A percentile compares a stretch with the other conserved stretches of the same genome.
phyloP scores from a whole-genome alignment of 2,888 invertebrate genomes.

The Sphinx pinastri region DNA sequence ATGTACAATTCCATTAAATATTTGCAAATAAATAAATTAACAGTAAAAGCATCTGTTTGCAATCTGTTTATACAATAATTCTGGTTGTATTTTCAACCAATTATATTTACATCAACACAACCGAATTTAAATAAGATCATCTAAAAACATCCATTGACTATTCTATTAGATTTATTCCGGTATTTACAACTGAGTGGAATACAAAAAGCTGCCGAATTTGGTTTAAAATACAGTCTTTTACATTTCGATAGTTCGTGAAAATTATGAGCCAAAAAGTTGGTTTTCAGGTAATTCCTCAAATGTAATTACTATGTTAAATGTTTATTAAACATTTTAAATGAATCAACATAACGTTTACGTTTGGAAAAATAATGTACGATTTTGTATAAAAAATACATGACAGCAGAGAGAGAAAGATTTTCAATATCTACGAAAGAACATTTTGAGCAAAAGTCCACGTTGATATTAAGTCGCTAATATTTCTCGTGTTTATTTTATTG shows the following conservation, averaged over 20 bases:
- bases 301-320: no score
- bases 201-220: slow-evolving; percentile 4
- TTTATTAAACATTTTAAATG: no score
- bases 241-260: neutral
- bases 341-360: no score
- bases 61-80: slow-evolving; percentile 50
- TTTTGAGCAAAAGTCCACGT: slow-evolving; percentile 8
- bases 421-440: slow-evolving; percentile 5
- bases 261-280: neutral
- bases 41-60: slow-evolving; percentile 62
- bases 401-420: neutral
- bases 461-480: slow-evolving; percentile 7
- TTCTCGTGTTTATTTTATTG: neutral
- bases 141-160: slow-evolving; percentile 49
- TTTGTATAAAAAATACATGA: no score
- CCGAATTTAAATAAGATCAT: slow-evolving; percentile 62
- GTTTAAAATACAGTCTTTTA: slow-evolving; percentile 13
- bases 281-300: no score
- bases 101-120: slow-evolving; percentile 76
- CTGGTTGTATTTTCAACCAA: slow-evolving; percentile 51
- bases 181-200: slow-evolving; percentile 10
- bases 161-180: neutral
- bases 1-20: slow-evolving; percentile 58
- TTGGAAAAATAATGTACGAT: no score
- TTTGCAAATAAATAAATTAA: slow-evolving; percentile 60